Base-by-base conservation (phyloP, 2,888 invertebrate species). In the Biston betularia region DNA sequence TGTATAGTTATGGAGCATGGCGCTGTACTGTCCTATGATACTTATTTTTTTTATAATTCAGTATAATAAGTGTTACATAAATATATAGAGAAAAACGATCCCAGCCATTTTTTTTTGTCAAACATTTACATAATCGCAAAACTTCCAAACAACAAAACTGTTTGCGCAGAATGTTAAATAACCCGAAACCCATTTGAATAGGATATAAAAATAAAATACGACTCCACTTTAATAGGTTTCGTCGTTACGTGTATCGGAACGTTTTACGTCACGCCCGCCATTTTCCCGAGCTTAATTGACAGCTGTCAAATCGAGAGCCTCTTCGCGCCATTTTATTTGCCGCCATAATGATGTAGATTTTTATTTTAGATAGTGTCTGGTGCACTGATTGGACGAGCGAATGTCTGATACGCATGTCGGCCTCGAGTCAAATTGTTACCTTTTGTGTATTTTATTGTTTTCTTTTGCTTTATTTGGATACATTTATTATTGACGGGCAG, bases 231-330 rank as follows among this genome's bases (percentile, higher is more conserved):
- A 72, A 72, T 73, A 69, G 72, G 62, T 65, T 64, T 59, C 68
- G 67, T 73, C 73, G 69, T 76, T 76, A 74, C 75, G 74, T 71
- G 74, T 79, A 73, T 82, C 76, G 77, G 79, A 81, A 77, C 83
- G 79, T 82, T 85, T 86, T 67, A 68, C 71, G 70, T 89, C 88
- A 87, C 77, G 67, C 68, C 71, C 71, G 69, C 69, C 76, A 78
- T 82, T 63, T 80, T 80, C 75, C 80, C 82, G 78, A 79, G 73
- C 71, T 80, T 92, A 93, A 93, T 93, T 93, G 93, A 93, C 93
- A 93, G 89, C 86, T 93, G 92, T 93, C 93, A 93, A 89, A 90
- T 82, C 76, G 81, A 73, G 76, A 68, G 75, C 79, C 79, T 79
- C 81, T 85, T 90, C 89, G 87, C 90, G 89, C 89, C 89, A 81